These are phyloP conservation scores for Oophaga sylvatica DNA, from an alignment of 2,797 vertebrate species.

Conservation along the genomic window DNA sequence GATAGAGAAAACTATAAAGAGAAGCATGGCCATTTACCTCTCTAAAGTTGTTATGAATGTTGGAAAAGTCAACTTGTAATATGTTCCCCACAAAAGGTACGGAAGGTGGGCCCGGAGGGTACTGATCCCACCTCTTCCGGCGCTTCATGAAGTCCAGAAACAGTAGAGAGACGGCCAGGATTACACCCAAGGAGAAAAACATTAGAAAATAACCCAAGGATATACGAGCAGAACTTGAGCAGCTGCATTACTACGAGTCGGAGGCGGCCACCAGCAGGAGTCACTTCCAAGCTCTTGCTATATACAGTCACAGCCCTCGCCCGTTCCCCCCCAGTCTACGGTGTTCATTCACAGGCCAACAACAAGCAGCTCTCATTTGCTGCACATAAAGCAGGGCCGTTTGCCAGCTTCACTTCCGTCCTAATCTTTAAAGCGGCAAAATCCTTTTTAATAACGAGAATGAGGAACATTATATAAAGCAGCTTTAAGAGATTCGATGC, in stretches of 20 bases:
- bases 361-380: neutral
- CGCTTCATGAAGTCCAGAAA: constrained; percentile 24
- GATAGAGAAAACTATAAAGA: neutral
- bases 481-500: too few species aligned
- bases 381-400: neutral
- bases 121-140: neutral
- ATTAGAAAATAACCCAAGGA: neutral
- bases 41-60: constrained; percentile 11
- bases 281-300: neutral
- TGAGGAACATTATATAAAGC: neutral
- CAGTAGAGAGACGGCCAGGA: neutral
- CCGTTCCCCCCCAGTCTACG: neutral
- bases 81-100: constrained; percentile 23
- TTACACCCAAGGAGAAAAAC: neutral
- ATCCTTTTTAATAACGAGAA: neutral
- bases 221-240: neutral
- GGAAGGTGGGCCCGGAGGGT: constrained; percentile 3
- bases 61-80: constrained; percentile 3
- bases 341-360: neutral
- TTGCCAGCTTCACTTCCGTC: neutral
- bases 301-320: neutral
- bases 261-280: neutral
- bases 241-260: neutral
- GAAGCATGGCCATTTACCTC: neutral
- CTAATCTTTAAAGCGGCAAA: neutral